Evolutionary conservation across 2,113 vertebrate species (phyloP), one percentile per base, ranked within the genome.

Genomic region (Epinephelus lanceolatus): DNA sequence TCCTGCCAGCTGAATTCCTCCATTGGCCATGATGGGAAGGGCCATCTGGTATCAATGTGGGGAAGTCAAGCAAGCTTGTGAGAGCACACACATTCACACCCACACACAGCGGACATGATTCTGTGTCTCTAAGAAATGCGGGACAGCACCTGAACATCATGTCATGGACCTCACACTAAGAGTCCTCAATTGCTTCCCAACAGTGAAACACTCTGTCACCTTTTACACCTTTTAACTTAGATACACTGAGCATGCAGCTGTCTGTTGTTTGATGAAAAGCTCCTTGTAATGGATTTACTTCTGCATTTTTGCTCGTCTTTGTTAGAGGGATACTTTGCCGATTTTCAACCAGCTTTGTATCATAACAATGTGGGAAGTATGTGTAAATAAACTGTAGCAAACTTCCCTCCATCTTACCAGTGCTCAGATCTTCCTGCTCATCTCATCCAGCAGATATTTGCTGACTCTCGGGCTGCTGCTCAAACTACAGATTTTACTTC

Each of bases 31-130:
- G 94, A 96, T 95, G 93, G 93, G 94, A 94, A 92, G 92, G 93
- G 91, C 95, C 95, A 96, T 96, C 95, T 96, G 95, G 91, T 96
- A 91, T 94, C 92, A 95, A 94, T 94, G 94, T 92, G 92, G 87
- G 86, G 91, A 95, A 95, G 93, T 94, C 90, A 94, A 93, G 91
- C 92, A 86, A 88, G 80, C 93, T 88, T 86, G 89, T 89, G 82
- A 90, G 78, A 76, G 81, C 78, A 71, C 79, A 71, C 82, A 83
- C 80, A 85, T 71, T 62, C 70, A 69, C 86, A 89, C 74, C 52
- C 67, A 73, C 81, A 57, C 70, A 73, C 71, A 69, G 57, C 71
- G 76, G 69, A 85, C 76, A 69, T 56, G 49, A 74, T 63, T 85
- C 65, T 75, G 69, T 82, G 73, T 59, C 62, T 78, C 23, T 47